Evolutionary conservation across 2,888 invertebrate genomes (phyloP), one percentile per base, ranked within the genome.

Genomic region (Andrena flavipes): DNA sequence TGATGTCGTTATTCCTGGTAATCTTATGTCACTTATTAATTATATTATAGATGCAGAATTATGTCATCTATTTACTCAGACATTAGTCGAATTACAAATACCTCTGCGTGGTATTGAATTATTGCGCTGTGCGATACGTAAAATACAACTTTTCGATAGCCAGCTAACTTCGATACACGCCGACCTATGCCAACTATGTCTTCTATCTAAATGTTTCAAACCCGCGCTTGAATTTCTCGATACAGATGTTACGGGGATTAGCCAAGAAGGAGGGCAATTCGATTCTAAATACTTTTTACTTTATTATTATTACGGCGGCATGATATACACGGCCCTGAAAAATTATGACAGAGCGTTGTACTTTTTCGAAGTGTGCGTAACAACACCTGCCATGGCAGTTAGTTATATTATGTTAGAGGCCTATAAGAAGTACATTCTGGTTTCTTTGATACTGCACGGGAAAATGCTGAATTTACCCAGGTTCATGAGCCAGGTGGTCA

Each of bases 331-430:
- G 74, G 98, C 98, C 13, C 94, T 99, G 90, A 98, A 99, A 94
- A 98, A 98, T 92, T 98, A 97, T 93, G 98, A 98, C 88, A 95
- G 98, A 92, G 98, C 99, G 8, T 95, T 99, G 82, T 99, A 98
- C 94, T 99, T 98, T 94, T 98, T 98, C 94, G 99, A 99, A 96
- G 98, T 99, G 23, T 98, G 97, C 77, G 96, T 99, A 78, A 98
- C 98, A 33, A 98, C 98, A n/a, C 99, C 99, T 2, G 97, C 98
- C 42, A 96, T 97, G 95, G 98, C 98, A 51, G 98, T 99, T 80
- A 99, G 99, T 81, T 98, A 99, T 93, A 98, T 99, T 82, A 99
- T 99, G 98, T 95, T 99, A 81, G 99, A 99, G 94, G 97, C 99
- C 16, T 99, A 99, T 94, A 99, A 99, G 94, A 99, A 99, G 94